Evolutionary conservation across 2,113 vertebrate genomes (phyloP), one percentile per base, ranked within the genome.

Genomic region (Dromaius novaehollandiae): DNA sequence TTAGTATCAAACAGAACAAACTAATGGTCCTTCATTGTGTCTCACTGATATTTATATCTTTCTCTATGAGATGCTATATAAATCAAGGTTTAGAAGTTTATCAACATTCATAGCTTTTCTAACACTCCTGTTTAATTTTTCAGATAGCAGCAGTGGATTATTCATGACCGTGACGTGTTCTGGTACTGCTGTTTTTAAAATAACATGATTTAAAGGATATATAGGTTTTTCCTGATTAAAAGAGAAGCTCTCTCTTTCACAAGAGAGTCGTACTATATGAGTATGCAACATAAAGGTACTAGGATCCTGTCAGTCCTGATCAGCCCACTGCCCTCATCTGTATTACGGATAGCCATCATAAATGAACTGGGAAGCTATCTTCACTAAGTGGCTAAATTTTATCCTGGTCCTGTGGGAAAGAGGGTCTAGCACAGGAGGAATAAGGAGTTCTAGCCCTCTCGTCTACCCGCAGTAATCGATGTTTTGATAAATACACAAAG

Each of bases 391-490:
- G 13, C 22, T 69, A 11, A 22, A 61, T n/a, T 79, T 91, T 32
- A 80, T 53, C 32, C 30, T 46, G 44, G 15, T 28, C 32, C 56
- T 75, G 19, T 28, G 44, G 6, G 14, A 11, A 91, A 80, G 15
- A 53, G 0, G 9, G 28, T 6, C 13, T 19, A 90, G 28, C 4
- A 66, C 0, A 70, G 6, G 2, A 4, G 1, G 19, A 4, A 77
- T 50, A 86, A 88, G 20, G 21, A 86, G 13, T 9, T 80, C 17
- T 56, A 76, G 38, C 44, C 17, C 15, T 53, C 32, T 50, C 19
- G 34, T 24, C 25, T 25, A 85, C 21, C 14, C 85, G 24, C 16
- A 73, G 9, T 30, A 89, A 30, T 65, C 90, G 81, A 89, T 71
- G 20, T 24, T 90, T 82, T 56, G 4, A 75, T 75, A 84, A 38